These are phyloP conservation scores for Rhabdomys dilectus DNA, from an alignment of 2,113 vertebrate genomes.

Conservation along the genomic window DNA sequence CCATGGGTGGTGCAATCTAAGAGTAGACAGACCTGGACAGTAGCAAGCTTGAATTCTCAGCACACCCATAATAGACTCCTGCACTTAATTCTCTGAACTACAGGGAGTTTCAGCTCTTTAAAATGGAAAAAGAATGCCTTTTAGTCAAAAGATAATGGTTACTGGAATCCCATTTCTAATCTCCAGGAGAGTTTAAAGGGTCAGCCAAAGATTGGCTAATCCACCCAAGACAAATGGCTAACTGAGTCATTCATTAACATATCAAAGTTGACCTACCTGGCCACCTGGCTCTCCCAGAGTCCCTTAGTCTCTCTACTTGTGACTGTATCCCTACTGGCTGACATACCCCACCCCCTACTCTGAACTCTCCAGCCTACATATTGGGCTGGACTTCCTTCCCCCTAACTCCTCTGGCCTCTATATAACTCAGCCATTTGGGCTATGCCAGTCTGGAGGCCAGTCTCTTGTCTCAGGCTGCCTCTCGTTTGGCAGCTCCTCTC, in stretches of 20 bases:
- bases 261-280: neutral
- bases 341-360: neutral
- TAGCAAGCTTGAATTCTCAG: neutral
- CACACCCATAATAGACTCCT: neutral
- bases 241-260: neutral
- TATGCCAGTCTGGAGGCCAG: neutral
- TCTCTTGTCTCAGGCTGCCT: neutral
- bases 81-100: neutral
- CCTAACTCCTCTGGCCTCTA: neutral
- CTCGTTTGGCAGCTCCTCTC: neutral
- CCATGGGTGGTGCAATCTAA: neutral
- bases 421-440: neutral
- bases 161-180: neutral
- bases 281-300: neutral
- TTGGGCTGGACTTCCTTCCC: neutral
- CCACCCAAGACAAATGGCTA: neutral
- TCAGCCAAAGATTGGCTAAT: neutral
- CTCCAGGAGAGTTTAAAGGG: neutral
- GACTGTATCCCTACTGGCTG: neutral
- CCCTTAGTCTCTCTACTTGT: neutral
- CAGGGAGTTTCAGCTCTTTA: constrained; percentile 13
- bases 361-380: neutral
- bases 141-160: neutral
- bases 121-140: constrained; percentile 9
- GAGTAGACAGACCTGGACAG: neutral